A percentile compares a stretch with the other conserved stretches of the same genome.
phyloP scores from a whole-genome alignment of 2,888 invertebrate species.

The Noctua janthe region DNA sequence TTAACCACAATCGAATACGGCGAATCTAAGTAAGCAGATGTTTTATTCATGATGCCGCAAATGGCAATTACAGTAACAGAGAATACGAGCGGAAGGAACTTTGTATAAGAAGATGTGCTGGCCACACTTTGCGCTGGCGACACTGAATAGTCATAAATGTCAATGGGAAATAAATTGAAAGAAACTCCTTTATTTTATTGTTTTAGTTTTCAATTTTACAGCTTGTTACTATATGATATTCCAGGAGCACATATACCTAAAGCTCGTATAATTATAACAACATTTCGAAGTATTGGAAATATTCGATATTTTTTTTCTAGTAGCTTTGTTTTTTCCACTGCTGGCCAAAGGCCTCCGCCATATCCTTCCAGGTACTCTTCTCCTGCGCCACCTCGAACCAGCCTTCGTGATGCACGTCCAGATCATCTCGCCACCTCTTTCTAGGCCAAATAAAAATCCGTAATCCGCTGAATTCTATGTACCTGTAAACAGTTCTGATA shows the following conservation, averaged over 20 bases:
- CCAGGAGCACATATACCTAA: background rate
- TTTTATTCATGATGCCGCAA: constrained; percentile 85
- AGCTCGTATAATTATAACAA: background rate
- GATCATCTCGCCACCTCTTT: no score
- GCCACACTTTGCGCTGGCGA: constrained; percentile 24
- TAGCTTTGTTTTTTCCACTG: no score
- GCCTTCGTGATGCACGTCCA: no score
- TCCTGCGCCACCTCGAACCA: no score
- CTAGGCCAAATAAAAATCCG: background rate
- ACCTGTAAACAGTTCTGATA: background rate
- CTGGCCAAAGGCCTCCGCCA: no score
- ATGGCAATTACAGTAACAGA: constrained; percentile 85
- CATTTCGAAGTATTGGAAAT: background rate
- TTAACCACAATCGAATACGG: constrained; percentile 82
- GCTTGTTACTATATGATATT: background rate
- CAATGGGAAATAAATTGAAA: constrained; percentile 19
- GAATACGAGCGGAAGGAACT: constrained; percentile 57
- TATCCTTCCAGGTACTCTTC: no score
- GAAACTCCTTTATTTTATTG: background rate
- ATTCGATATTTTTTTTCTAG: background rate
- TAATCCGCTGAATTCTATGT: background rate
- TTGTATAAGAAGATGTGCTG: constrained; percentile 53
- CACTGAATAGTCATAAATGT: constrained; percentile 35
- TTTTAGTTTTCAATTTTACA: background rate
- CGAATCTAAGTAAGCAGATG: constrained; percentile 83